Evolutionary conservation across 2,797 vertebrate genomes (phyloP).

Genomic region (Scolopax bukidnonensis): DNA sequence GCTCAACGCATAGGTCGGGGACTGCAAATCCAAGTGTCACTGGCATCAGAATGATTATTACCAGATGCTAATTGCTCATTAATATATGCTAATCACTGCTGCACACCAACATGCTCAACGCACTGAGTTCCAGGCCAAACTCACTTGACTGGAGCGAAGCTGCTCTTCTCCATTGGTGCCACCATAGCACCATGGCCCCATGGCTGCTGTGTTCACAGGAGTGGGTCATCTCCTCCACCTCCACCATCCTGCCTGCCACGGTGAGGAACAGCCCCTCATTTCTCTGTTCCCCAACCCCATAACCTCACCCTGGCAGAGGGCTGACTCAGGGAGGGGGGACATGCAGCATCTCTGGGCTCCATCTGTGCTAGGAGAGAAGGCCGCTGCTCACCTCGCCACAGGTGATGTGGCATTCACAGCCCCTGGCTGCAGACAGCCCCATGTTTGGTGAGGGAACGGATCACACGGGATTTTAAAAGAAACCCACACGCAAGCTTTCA

Average conservation of each 20-base stretch:
- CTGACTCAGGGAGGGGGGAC: not conserved
- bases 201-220: rapidly evolving
- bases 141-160: not conserved
- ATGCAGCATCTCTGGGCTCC: rapidly evolving
- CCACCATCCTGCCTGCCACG: not conserved
- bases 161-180: not conserved
- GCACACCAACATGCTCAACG: not conserved
- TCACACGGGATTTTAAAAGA: not conserved
- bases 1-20: not conserved
- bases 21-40: constrained; percentile 32
- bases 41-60: constrained; percentile 3
- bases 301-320: not conserved
- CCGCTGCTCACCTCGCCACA: rapidly evolving
- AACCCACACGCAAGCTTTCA: not conserved
- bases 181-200: not conserved
- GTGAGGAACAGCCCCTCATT: not conserved
- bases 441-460: not conserved
- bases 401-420: not conserved
- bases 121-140: not conserved
- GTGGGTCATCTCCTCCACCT: rapidly evolving
- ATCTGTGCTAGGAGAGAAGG: not conserved
- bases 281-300: not conserved
- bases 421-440: not conserved
- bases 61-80: constrained; percentile 43
- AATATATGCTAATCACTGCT: constrained; percentile 51